A percentile compares a stretch with the other conserved stretches of the same genome.
Conservation (phyloP, 1,140 invertebrate genomes). For the Probaryconus sp. region DNA sequence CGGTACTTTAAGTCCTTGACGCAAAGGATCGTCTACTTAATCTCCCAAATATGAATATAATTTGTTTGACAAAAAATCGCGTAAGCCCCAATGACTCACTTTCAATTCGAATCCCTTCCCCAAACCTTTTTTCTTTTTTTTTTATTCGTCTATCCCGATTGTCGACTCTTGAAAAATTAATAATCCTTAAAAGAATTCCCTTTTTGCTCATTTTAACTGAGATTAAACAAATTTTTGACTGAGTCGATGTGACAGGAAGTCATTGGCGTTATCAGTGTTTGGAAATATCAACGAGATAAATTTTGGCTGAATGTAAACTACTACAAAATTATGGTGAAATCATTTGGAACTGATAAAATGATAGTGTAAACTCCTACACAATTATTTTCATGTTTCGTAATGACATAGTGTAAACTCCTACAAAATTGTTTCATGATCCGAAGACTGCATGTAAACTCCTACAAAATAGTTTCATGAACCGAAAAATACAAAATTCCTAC, state of each 20-base stretch:
- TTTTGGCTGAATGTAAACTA: too few relatives aligned
- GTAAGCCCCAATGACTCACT: background rate
- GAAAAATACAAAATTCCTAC: too few relatives aligned
- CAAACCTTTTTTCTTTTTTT: constrained; percentile 1
- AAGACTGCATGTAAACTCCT: too few relatives aligned
- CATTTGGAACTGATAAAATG: too few relatives aligned
- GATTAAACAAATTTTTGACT: constrained; percentile 61
- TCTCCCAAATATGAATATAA: constrained; percentile 77
- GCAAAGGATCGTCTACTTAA: constrained; percentile 70
- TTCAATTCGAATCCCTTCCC: constrained; percentile 1
- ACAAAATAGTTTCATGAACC: too few relatives aligned
- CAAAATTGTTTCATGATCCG: too few relatives aligned
- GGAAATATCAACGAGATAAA: too few relatives aligned
- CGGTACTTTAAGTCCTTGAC: constrained; percentile 73
- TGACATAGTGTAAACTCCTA: too few relatives aligned
- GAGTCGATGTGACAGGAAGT: constrained; percentile 22
- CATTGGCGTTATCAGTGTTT: constrained; percentile 25
- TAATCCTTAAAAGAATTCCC: constrained; percentile 38
- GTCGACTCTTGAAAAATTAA: constrained; percentile 46
- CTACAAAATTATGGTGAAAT: too few relatives aligned
- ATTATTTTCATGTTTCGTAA: too few relatives aligned
- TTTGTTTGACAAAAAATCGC: constrained; percentile 64
- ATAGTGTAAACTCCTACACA: too few relatives aligned
- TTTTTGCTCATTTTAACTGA: constrained; percentile 39
- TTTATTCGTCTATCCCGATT: constrained; percentile 26